Percentiles rank a stretch among this genome's conserved stretches.
phyloP scores from a whole-genome alignment of 2,113 vertebrate species.

The Aythya baeri region DNA sequence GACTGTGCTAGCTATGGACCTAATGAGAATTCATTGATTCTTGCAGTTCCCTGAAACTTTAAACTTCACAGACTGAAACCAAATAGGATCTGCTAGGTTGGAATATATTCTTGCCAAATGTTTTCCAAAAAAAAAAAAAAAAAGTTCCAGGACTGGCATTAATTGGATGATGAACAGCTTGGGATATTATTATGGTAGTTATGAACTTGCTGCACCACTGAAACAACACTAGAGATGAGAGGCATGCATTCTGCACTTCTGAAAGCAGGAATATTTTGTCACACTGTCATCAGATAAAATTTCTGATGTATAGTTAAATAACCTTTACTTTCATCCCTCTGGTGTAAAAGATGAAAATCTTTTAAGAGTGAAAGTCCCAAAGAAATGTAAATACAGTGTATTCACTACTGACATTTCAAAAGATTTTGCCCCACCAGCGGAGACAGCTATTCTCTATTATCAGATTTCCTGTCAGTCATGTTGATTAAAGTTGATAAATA shows the following conservation, averaged over 20 bases:
- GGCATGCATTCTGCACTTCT: background rate
- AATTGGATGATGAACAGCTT: constrained; percentile 25
- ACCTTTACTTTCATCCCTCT: constrained; percentile 73
- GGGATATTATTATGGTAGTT: background rate
- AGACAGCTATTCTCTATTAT: constrained; percentile 69
- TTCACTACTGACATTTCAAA: constrained; percentile 80
- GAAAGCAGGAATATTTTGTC: constrained; percentile 15
- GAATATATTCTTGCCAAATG: background rate
- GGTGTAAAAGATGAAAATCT: constrained; percentile 74
- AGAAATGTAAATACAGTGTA: constrained; percentile 80
- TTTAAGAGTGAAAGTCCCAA: constrained; percentile 67
- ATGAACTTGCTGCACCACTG: background rate
- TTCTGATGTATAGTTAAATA: constrained; percentile 72
- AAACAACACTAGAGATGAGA: background rate
- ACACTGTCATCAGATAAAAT: constrained; percentile 45
- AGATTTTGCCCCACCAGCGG: constrained; percentile 68
- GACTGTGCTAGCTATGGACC: background rate
- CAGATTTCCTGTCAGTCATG: constrained; percentile 77
- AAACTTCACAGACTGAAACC: background rate
- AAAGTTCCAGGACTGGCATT: background rate
- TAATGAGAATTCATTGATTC: accelerated
- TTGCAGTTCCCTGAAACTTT: background rate
- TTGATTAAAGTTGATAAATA: constrained; percentile 80
- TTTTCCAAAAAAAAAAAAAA: background rate
- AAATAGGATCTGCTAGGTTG: background rate